Conservation (phyloP, 2,888 invertebrate species). For the Monochamus alternatus region DNA sequence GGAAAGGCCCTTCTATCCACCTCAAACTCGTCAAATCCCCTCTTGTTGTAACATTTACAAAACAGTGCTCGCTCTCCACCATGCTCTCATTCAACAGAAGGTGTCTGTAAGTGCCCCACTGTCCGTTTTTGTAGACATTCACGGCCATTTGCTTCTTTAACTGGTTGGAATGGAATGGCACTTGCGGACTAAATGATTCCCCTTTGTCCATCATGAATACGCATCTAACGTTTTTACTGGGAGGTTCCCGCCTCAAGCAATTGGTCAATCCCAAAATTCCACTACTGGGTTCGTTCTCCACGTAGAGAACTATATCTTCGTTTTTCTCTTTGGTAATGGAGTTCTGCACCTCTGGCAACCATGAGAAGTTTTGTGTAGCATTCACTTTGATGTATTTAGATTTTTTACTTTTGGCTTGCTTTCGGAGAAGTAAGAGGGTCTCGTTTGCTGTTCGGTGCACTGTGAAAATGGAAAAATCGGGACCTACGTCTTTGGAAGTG, state of each 20-base stretch:
- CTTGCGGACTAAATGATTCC: conserved; percentile 77
- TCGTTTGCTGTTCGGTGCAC: conserved; percentile 73
- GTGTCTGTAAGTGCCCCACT: conserved; percentile 84
- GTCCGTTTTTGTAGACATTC: conserved; percentile 81
- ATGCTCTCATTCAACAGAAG: conserved; percentile 75
- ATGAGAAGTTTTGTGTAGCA: conserved; percentile 54
- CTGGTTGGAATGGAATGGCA: conserved; percentile 77
- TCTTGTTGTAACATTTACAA: conserved; percentile 82
- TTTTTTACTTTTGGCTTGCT: conserved; percentile 41
- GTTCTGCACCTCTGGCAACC: conserved; percentile 72
- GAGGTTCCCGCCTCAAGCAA: conserved; percentile 78
- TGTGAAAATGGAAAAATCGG: conserved; percentile 65
- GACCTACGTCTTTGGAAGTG: conserved; percentile 6
- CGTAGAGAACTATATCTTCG: conserved; percentile 73
- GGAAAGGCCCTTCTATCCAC: conserved; percentile 84
- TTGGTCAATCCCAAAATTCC: conserved; percentile 89
- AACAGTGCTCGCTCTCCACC: conserved; percentile 78
- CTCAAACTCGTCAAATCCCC: conserved; percentile 90
- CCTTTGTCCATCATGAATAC: conserved; percentile 76
- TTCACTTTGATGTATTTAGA: conserved; percentile 8
- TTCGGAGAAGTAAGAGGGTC: conserved; percentile 72
- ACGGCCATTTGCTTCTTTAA: conserved; percentile 83
- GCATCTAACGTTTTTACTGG: conserved; percentile 67
- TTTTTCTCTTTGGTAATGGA: conserved; percentile 70
- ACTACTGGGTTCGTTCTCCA: conserved; percentile 78